Evolutionary conservation across 2,113 vertebrate species (phyloP).

Genomic region (Carollia perspicillata): DNA sequence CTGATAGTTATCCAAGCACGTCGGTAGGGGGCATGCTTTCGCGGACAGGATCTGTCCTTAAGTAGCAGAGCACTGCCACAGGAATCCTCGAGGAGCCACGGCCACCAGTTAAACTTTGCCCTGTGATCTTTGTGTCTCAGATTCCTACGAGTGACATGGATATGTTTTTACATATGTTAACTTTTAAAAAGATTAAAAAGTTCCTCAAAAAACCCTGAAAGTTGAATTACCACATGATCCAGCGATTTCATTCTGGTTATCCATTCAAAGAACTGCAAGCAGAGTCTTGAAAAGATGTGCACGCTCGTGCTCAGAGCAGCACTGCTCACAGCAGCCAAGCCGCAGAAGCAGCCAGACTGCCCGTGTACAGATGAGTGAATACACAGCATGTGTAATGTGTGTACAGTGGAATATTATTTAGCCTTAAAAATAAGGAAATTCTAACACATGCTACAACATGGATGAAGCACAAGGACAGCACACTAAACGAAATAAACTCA

Average conservation of each 20-base stretch:
- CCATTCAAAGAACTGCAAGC: not conserved
- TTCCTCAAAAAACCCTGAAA: not conserved
- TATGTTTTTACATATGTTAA: not conserved
- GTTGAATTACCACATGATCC: not conserved
- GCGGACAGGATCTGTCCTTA: not conserved
- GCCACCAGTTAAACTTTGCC: not conserved
- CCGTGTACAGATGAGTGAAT: not conserved
- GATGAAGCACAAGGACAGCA: not conserved
- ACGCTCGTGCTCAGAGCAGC: not conserved
- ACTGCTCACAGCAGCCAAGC: not conserved
- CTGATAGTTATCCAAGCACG: not conserved
- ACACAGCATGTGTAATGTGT: not conserved
- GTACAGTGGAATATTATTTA: not conserved
- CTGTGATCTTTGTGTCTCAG: not conserved
- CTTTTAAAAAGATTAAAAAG: not conserved
- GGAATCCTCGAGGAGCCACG: not conserved
- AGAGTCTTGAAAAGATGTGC: not conserved
- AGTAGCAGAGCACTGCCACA: not conserved
- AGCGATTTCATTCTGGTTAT: not conserved
- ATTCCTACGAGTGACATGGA: not conserved
- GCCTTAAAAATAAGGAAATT: not conserved
- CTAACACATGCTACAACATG: not conserved
- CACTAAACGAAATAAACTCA: not conserved
- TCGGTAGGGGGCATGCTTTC: not conserved
- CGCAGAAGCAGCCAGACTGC: not conserved